Evolutionary conservation across 2,113 vertebrate species (phyloP), one percentile per base, ranked within the genome.

Genomic region (Telmatochromis brachygnathus): DNA sequence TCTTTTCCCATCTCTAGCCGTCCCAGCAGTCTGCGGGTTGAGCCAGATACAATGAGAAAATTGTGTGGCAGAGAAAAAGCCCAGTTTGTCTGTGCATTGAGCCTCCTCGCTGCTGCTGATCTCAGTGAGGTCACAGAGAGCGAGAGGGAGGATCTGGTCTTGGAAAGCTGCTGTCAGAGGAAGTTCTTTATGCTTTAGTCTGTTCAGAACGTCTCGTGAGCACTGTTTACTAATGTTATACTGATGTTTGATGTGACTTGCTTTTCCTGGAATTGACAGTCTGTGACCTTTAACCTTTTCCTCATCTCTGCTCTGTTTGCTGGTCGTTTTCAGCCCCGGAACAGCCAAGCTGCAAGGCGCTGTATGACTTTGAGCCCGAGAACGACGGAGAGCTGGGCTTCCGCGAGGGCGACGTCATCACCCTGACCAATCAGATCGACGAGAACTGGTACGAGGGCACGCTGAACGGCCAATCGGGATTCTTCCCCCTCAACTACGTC

Each of bases 391-490:
- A 99, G 95, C 94, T 99, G 96, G 99, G 99, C 95, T 99, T 99
- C 96, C 97, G 91, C 5, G 99, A 99, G 91, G 98, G 99, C 0
- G 98, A 99, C 83, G 94, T 99, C 96, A 99, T 99, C 97, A 99
- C 97, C 19, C 96, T 99, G 94, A 99, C 98, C 90, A 99, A 98
- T 96, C 99, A 99, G 97, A 99, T 99, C 49, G 99, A 99, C 7
- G 99, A 99, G 92, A 99, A 99, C 97, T 99, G 99, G 99, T 99
- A 98, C 79, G 99, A 99, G 95, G 99, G 99, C 75, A 98, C 98
- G 97, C 97, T 99, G 93, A 97, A 96, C 6, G 97, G 98, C 95
- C 98, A 97, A 88, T 98, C 99, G 0, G 99, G 99, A 91, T 99
- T 99, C 96, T 99, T 99, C 95, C 99, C 98, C 0, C 97, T 99